phyloP scores from a whole-genome alignment of 2,797 vertebrate species.

The Malacoctenus gilli region DNA sequence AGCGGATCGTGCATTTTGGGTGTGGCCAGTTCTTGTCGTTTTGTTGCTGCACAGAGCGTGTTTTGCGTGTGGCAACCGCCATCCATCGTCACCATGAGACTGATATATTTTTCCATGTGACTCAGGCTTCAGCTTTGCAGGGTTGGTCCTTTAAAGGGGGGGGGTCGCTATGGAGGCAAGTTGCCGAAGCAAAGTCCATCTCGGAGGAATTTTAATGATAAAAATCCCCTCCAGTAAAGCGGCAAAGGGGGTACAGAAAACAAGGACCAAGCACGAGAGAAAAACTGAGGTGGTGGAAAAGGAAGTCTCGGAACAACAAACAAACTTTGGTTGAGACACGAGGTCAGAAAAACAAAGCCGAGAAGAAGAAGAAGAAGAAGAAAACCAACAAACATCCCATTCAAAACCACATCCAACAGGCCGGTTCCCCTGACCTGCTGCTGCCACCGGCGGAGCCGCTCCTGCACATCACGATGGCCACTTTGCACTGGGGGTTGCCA shows the following conservation, averaged over 20 bases:
- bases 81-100: too few species aligned
- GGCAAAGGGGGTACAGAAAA: background rate
- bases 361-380: background rate
- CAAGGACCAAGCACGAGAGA: background rate
- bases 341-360: background rate
- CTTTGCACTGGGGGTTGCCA: conserved; percentile 78
- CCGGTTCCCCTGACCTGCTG: conserved; percentile 54
- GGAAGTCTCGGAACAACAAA: conserved; percentile 18
- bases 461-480: conserved; percentile 91
- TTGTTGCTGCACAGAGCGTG: background rate
- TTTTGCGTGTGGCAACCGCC: too few species aligned
- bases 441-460: conserved; percentile 62
- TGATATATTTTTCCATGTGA: too few species aligned
- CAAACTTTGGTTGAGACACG: too few species aligned
- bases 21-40: conserved; percentile 11
- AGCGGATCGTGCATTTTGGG: conserved; percentile 10
- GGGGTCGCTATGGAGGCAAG: too few species aligned
- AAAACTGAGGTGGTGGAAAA: background rate
- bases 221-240: background rate
- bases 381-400: background rate
- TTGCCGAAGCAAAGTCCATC: too few species aligned
- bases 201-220: background rate
- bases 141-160: too few species aligned
- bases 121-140: too few species aligned
- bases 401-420: background rate